Conservation (phyloP, 2,797 vertebrate genomes). For the Tragopan temminckii region DNA sequence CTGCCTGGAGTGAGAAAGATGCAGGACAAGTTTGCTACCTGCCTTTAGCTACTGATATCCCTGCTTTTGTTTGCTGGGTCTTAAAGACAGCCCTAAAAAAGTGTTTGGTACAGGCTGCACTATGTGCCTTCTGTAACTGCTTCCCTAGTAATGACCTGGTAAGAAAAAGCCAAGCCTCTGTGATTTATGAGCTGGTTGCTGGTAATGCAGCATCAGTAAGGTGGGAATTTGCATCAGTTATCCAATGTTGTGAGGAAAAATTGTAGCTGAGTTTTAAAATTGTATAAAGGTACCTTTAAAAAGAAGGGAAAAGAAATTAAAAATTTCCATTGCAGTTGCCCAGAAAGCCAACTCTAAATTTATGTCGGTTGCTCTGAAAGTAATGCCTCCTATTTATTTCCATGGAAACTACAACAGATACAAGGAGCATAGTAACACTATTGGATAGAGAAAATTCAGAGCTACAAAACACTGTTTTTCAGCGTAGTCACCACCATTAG, state of each 20-base stretch:
- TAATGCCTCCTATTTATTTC: no score
- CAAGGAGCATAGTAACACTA: no score
- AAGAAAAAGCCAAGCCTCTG: background rate
- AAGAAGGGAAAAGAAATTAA: background rate
- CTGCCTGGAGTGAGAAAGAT: background rate
- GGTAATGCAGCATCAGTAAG: background rate
- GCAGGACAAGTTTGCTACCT: background rate
- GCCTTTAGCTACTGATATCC: background rate
- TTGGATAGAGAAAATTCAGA: no score
- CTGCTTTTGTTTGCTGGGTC: background rate
- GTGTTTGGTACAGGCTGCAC: background rate
- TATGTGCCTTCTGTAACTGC: background rate
- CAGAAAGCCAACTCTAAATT: background rate
- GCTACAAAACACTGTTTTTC: no score
- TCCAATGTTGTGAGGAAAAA: background rate
- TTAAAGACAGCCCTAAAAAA: background rate
- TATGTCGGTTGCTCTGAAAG: background rate
- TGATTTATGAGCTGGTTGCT: background rate
- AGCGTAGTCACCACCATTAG: no score
- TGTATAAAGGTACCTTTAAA: conserved; percentile 6
- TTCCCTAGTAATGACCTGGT: background rate
- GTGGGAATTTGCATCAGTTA: background rate
- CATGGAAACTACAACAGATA: no score
- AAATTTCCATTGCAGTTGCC: background rate
- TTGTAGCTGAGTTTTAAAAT: background rate